phyloP scores from a whole-genome alignment of 2,888 invertebrate species.

The Cinara cedri region DNA sequence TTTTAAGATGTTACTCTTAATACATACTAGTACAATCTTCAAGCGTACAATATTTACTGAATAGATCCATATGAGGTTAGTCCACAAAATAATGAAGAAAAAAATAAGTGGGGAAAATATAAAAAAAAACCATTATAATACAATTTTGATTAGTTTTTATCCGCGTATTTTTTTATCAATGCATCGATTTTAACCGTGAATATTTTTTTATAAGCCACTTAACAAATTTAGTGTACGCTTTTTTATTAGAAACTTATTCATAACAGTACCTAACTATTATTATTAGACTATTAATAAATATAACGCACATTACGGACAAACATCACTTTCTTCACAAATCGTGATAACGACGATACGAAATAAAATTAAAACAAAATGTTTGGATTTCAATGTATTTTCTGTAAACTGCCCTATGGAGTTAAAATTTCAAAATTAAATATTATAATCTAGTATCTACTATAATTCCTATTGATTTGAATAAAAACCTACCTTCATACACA shows the following conservation, averaged over 20 bases:
- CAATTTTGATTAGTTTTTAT: not conserved
- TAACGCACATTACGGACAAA: too few species aligned
- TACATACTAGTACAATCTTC: not conserved
- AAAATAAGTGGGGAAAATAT: constrained; percentile 7
- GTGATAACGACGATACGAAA: too few species aligned
- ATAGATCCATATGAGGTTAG: not conserved
- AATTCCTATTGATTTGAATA: too few species aligned
- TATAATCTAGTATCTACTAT: too few species aligned
- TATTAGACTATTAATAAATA: too few species aligned
- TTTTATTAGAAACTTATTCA: not conserved
- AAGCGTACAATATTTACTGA: not conserved
- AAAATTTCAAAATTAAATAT: too few species aligned
- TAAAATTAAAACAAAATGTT: too few species aligned
- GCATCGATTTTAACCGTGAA: constrained; percentile 20
- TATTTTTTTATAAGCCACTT: not conserved
- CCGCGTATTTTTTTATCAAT: constrained; percentile 5
- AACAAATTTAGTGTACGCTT: not conserved
- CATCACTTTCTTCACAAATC: too few species aligned
- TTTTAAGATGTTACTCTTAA: not conserved
- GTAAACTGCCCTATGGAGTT: too few species aligned
- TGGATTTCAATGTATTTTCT: too few species aligned
- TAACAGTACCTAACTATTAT: not conserved
- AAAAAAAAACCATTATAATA: constrained; percentile 16
- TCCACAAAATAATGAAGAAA: not conserved
- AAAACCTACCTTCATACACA: too few species aligned